These are phyloP conservation scores for Amblyraja radiata DNA, from an alignment of 2,797 vertebrate genomes.

Conservation along the genomic window DNA sequence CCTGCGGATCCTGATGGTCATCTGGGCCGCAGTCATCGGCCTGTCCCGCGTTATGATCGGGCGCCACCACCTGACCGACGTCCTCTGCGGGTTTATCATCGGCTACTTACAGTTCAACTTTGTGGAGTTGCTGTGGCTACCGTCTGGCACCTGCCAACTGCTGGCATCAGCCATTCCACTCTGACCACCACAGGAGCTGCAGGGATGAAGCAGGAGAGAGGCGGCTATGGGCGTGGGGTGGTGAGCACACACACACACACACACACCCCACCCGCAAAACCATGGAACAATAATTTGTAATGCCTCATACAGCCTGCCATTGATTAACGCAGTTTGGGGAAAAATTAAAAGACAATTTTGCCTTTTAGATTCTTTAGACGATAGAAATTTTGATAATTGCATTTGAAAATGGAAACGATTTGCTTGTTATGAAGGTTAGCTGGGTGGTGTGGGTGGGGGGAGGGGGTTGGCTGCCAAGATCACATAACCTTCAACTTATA, in stretches of 20 bases:
- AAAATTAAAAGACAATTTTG: background rate
- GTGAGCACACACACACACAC: too few relatives aligned
- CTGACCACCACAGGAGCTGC: background rate
- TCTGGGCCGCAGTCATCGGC: slow-evolving; percentile 87
- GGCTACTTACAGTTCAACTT: slow-evolving; percentile 86
- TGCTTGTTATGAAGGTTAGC: background rate
- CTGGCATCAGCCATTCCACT: slow-evolving; percentile 68
- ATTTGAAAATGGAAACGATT: background rate
- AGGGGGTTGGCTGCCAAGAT: background rate
- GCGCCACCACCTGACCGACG: slow-evolving; percentile 84
- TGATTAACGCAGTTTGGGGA: background rate
- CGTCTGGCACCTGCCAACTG: slow-evolving; percentile 84
- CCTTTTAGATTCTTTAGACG: background rate
- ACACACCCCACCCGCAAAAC: background rate
- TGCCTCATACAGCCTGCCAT: background rate
- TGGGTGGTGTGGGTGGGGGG: background rate
- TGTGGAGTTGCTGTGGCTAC: slow-evolving; percentile 89
- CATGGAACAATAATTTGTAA: background rate
- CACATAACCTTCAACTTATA: background rate
- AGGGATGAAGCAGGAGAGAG: background rate
- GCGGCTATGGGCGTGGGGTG: background rate
- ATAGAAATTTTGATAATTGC: background rate
- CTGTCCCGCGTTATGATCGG: slow-evolving; percentile 86
- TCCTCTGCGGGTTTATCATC: slow-evolving; percentile 77
- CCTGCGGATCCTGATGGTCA: slow-evolving; percentile 77